Evolutionary conservation across 2,888 invertebrate species (phyloP), one percentile per base, ranked within the genome.

Genomic region (Heliconius aoede): DNA sequence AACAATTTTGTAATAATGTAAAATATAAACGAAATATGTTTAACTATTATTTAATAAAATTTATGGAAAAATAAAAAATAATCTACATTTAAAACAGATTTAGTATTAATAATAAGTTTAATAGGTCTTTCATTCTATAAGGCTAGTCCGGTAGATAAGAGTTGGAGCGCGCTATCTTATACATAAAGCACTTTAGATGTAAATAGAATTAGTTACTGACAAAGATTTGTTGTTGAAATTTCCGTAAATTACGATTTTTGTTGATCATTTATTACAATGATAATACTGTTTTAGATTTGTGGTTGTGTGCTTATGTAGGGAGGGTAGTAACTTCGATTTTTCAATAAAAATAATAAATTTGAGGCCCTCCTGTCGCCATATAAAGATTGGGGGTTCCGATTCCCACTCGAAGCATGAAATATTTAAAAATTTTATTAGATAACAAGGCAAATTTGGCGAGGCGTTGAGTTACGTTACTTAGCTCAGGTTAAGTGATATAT

Each of bases 111-210:
- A 80, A 82, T 82, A 80, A 81, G 81, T 81, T 79, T 81, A 81
- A 58, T 78, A 74, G 78, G 71, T 40, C 72, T 51, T 75, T 71
- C 74, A 78, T 79, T 81, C 82, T 81, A 81, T 80, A 82, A 80
- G 81, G 81, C 69, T 15, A 36, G 65, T 36, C 40, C 77, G 72
- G 67, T 74, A 60, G 81, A 83, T 83, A 82, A 76, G 73, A 51
- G 78, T 80, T 73, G 80, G 80, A 79, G 80, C 79, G 65, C 40
- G 26, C 46, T 80, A 82, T 81, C 81, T 78, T 64, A 74, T 76
- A 80, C 81, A 80, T 81, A 77, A 81, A 79, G 73, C 78, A 80
- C 78, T 81, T 80, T 79, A 81, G 79, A 82, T 82, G 72, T 72
- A 72, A 72, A 32, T 72, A 72, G 60, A 69, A 69, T 69, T 69